Base-by-base conservation (phyloP, 2,113 vertebrate species). In the Leiothrix lutea region DNA sequence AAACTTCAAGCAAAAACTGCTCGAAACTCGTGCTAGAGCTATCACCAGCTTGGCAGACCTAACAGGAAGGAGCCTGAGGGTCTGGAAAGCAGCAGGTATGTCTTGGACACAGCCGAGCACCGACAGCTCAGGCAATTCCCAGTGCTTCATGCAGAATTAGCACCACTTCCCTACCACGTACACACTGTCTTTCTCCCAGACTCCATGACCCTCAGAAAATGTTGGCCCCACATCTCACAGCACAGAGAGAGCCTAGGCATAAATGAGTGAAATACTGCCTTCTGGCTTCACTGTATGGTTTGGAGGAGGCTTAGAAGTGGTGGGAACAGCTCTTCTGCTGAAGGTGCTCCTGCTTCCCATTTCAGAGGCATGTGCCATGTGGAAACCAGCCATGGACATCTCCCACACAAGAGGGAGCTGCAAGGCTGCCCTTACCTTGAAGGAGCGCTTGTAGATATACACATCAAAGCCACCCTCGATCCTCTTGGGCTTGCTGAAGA, bases 401-500 rank as follows among this genome's bases (percentile, higher is more conserved):
- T 44, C 38, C n/a, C 24, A 60, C 29, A 29, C 18, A 8, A 48
- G 73, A 82, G 11, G 33, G 15, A 81, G 57, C 50, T 62, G 65
- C 57, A 80, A 15, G 62, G 36, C 65, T 69, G 61, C 35, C 65
- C 82, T 92, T 95, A 99, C 98, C 97, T 99, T 99, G 94, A 99
- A 99, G 61, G 98, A 99, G 23, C 98, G 97, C 75, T 99, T 99
- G 95, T 99, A 99, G 91, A 98, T 97, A 61, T 98, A 99, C 23
- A 97, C 97, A 40, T 98, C 98, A 12, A 98, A 95, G 53, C 98
- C 98, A 25, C 98, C 95, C 31, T 98, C 98, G 0, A 98, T 98
- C 51, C 95, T 97, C 88, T 98, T 99, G 58, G 98, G 98, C 94
- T 99, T 99, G 98, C 98, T 99, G 95, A 99, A 99, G 64, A 99